Conservation (phyloP, 2,797 vertebrate genomes). For the Bradypus variegatus region DNA sequence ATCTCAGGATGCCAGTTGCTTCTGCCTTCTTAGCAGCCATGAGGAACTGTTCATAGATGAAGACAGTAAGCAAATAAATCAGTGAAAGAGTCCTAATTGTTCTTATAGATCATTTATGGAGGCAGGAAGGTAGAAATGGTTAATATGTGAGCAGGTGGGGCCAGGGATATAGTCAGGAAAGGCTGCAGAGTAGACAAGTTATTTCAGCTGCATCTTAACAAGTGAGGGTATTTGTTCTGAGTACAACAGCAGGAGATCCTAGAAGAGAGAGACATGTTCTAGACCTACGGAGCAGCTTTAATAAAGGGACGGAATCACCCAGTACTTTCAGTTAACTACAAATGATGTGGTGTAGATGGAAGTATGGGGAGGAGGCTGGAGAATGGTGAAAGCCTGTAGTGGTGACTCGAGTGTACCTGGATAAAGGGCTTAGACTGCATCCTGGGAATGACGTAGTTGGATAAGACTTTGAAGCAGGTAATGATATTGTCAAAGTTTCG, state of each 20-base stretch:
- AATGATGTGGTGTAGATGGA: not conserved
- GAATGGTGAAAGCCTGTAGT: not conserved
- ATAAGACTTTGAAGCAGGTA: not conserved
- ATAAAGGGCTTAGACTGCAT: not conserved
- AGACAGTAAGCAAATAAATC: not conserved
- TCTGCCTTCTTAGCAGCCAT: not conserved
- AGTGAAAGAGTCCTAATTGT: not conserved
- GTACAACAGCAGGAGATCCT: not conserved
- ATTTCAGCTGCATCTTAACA: not conserved
- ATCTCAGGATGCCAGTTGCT: not conserved
- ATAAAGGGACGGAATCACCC: not conserved
- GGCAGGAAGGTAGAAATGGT: not conserved
- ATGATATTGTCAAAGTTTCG: not conserved
- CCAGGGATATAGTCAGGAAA: not conserved
- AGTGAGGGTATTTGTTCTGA: not conserved
- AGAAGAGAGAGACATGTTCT: not conserved
- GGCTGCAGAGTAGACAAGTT: not conserved
- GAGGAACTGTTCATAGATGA: not conserved
- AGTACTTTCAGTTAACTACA: not conserved
- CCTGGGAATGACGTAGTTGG: not conserved
- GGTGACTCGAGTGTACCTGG: not conserved
- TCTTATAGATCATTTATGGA: not conserved
- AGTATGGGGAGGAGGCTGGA: too few species aligned
- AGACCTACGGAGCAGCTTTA: not conserved
- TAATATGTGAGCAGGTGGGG: not conserved